Base-by-base conservation (phyloP, 2,113 vertebrate genomes). In the Ariopsis seemanni region DNA sequence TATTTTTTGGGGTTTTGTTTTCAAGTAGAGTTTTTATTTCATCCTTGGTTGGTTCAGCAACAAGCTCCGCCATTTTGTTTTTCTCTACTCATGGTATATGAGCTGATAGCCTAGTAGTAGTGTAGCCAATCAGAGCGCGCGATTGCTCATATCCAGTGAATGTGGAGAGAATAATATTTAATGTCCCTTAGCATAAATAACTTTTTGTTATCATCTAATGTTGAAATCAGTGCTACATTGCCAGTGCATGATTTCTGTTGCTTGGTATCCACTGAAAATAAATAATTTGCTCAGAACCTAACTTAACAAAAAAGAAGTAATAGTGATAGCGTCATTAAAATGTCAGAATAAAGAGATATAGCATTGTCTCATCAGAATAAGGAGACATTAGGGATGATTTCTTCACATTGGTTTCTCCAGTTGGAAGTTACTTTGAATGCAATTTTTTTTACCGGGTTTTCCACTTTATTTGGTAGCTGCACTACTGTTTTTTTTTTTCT, bases 241-340 rank as follows among this genome's bases (percentile, higher is more conserved):
- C 15, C n/a, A 60, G 6, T 60, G 57, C 27, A 62, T 80, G n/a
- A 42, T 60, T 60, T 81, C 55, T 58, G 79, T 60, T 81, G 27
- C 79, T 82, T 82, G 22, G 58, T 42, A 14, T 48, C 15, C 11
- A 81, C 27, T 60, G 79, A 58, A 82, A 82, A 82, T 20, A 63
- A 82, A 82, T 62, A 42, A 63, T 12, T 82, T 14, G 17, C 18
- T 63, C 57, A 62, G 27, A 81, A 27, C 2, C 18, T 30, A 9
- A 30, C 22, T 67, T 34, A 42, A 42, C 42, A 42, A 65, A 65
- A 65, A 69, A 48, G 20, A 53, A 17, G 17, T 15, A 30, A 58
- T 27, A 22, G 18, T 9, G 57, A 82, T 4, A 62, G 22, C 10
- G 27, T 62, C 27, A 58, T 81, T 58, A 60, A 60, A 82, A 82